Conservation (phyloP, 2,113 vertebrate genomes). For the Phainopepla nitens region DNA sequence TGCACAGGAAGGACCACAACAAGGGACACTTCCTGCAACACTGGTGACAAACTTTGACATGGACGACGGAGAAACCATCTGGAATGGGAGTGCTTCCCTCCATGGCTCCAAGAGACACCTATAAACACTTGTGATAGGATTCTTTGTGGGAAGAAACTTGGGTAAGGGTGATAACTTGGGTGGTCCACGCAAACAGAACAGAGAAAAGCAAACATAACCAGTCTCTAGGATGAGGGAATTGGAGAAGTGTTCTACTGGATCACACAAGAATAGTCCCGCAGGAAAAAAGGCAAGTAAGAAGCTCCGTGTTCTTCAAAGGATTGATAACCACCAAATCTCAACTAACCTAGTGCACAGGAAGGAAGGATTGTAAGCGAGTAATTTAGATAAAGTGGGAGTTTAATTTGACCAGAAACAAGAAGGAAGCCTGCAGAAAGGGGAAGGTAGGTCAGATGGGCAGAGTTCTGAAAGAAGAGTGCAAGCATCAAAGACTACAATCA, state of each 20-base stretch:
- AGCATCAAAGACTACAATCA: not conserved
- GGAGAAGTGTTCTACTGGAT: not conserved
- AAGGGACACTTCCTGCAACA: not conserved
- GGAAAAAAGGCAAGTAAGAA: not conserved
- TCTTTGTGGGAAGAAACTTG: not conserved
- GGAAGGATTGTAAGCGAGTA: not conserved
- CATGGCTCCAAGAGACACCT: not conserved
- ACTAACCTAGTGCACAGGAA: not conserved
- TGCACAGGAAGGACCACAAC: not conserved
- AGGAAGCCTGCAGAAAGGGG: not conserved
- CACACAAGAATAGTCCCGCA: accelerated
- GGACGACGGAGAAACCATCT: not conserved
- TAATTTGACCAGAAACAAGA: not conserved
- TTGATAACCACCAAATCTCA: not conserved
- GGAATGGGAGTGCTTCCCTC: not conserved
- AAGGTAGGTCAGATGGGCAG: not conserved
- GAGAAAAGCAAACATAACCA: accelerated
- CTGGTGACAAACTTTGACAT: not conserved
- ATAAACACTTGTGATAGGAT: not conserved
- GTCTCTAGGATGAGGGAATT: not conserved
- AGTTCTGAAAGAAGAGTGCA: not conserved
- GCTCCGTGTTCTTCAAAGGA: not conserved
- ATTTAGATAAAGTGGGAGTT: not conserved
- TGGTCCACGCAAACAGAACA: not conserved
- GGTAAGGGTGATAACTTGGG: accelerated